Evolutionary conservation across 2,888 invertebrate species (phyloP).

Genomic region (Agriopis aurantiaria): DNA sequence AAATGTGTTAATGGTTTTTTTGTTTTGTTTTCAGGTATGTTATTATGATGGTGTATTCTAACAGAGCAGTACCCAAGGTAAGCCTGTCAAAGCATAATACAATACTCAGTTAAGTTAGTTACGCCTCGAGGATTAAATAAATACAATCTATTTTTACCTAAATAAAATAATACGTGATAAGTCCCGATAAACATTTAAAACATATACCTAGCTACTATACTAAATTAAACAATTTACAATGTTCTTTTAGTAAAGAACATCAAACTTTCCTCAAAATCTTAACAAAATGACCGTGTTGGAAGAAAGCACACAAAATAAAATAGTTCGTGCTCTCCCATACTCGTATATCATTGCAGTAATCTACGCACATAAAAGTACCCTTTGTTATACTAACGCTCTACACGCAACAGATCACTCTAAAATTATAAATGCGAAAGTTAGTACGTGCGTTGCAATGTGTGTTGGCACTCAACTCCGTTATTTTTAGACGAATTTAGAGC

Average conservation of each 20-base stretch:
- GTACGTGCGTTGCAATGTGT: background rate
- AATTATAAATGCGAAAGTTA: background rate
- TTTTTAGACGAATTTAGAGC: too few species aligned
- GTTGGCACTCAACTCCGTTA: too few species aligned
- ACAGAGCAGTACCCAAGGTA: background rate
- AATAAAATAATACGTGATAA: too few species aligned
- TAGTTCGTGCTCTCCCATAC: constrained; percentile 4
- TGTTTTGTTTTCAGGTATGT: constrained; percentile 65
- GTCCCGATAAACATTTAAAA: too few species aligned
- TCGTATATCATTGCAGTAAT: constrained; percentile 12
- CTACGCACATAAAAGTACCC: constrained; percentile 16
- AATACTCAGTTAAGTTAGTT: too few species aligned
- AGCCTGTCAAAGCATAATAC: background rate
- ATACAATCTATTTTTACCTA: too few species aligned
- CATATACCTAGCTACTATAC: too few species aligned
- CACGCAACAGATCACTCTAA: constrained; percentile 11
- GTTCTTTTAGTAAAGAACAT: background rate
- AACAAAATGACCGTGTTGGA: background rate
- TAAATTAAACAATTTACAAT: too few species aligned
- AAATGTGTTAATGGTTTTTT: constrained; percentile 11
- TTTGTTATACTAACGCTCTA: background rate
- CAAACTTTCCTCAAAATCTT: background rate
- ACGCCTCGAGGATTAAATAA: too few species aligned
- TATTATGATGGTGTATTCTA: background rate
- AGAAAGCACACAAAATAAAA: constrained; percentile 12